Evolutionary conservation across 2,888 invertebrate genomes (phyloP), one percentile per base, ranked within the genome.

Genomic region (Ceramica pisi): DNA sequence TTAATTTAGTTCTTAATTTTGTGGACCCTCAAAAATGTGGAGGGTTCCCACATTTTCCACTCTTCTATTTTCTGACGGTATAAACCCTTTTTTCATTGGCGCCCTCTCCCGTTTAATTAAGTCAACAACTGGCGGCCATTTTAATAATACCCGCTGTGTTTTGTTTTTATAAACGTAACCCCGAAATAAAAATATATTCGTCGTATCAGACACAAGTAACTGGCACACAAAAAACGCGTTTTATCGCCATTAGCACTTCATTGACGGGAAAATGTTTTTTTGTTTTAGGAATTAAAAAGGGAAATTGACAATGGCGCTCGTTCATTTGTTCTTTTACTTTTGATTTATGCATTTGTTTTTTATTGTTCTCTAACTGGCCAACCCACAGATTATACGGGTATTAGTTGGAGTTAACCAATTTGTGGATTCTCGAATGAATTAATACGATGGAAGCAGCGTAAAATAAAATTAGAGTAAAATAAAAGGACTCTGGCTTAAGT

Each of bases 51-150:
- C 35, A 71, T 71, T 71, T 78, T 35, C 48, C 78, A 77, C 76
- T 77, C 80, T 75, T 78, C 82, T 83, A 83, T 87, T 86, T 82
- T 63, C 67, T 78, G 73, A 86, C 78, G 80, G 85, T 80, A 82
- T 84, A 76, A 74, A 88, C 86, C 89, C 89, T 87, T 89, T 90
- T 90, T 90, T 88, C 83, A 88, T 87, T 85, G 81, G 80, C 80
- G 68, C 81, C 79, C 86, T 81, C 85, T 83, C 80, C 80, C 68
- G 84, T 86, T 90, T 91, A 92, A 92, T 92, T 90, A 90, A 91
- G 86, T 87, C 86, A 83, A 86, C 87, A 86, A 87, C 85, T 82
- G 87, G 74, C 75, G 72, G 78, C 82, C 84, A 86, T 89, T 88
- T 87, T 84, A 81, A 81, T 80, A 76, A 83, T 81, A 69, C 78